phyloP scores from a whole-genome alignment of 37 sponge, comb jelly and placozoan genomes.

The Geodia barretti region DNA sequence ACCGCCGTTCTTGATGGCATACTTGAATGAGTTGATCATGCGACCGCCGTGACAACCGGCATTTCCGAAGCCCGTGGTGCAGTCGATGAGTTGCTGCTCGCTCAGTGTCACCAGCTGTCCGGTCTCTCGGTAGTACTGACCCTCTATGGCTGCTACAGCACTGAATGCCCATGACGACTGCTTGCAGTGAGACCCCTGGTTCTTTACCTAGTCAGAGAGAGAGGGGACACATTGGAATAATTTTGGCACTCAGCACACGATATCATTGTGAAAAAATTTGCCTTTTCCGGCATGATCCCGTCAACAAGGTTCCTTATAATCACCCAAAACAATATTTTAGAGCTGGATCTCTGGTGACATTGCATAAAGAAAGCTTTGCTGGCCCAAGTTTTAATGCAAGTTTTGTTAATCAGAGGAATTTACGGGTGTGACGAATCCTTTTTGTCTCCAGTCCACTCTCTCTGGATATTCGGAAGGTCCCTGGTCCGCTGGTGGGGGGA shows the following conservation, averaged over 20 bases:
- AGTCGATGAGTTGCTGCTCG: not conserved
- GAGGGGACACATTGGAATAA: too few relatives aligned
- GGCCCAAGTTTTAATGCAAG: too few relatives aligned
- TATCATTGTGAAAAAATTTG: too few relatives aligned
- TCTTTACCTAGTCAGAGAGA: not conserved
- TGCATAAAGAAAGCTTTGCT: too few relatives aligned
- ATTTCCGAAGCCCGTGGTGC: not conserved
- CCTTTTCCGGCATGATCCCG: too few relatives aligned
- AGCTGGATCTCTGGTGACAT: too few relatives aligned
- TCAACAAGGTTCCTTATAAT: too few relatives aligned
- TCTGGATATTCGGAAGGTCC: not conserved
- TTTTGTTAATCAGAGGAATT: too few relatives aligned
- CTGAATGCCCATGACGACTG: not conserved
- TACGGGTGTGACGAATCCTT: not conserved
- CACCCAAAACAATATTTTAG: too few relatives aligned
- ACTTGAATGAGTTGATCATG: not conserved
- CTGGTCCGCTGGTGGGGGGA: not conserved
- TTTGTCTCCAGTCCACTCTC: not conserved
- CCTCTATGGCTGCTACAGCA: not conserved
- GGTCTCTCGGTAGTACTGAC: not conserved
- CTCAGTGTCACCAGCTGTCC: not conserved
- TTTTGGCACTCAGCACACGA: too few relatives aligned
- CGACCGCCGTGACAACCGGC: not conserved
- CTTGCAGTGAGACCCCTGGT: not conserved
- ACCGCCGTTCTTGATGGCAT: not conserved